Conservation (phyloP, 2,888 invertebrate genomes). For the Furcula furcula region DNA sequence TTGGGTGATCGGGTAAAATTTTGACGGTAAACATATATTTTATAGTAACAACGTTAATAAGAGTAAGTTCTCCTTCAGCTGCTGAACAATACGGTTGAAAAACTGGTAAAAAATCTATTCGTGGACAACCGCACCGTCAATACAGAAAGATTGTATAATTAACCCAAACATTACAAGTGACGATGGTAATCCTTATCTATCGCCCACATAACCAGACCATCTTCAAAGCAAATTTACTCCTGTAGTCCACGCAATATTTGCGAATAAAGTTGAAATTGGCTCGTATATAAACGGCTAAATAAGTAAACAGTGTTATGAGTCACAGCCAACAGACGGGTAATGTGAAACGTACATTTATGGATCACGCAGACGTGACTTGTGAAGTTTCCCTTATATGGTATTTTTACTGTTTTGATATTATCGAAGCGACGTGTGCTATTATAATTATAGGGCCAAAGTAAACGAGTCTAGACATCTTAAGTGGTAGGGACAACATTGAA, state of each 20-base stretch:
- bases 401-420: slow-evolving; percentile 51
- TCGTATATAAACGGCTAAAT: slow-evolving; percentile 17
- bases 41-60: no score
- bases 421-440: slow-evolving; percentile 28
- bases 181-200: slow-evolving; percentile 58
- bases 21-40: no score
- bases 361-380: slow-evolving; percentile 46
- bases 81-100: no score
- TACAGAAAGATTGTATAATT: slow-evolving; percentile 16
- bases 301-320: slow-evolving; percentile 50
- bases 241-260: slow-evolving; percentile 22
- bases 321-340: slow-evolving; percentile 46
- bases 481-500: slow-evolving; percentile 7
- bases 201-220: slow-evolving; percentile 46
- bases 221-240: slow-evolving; percentile 15
- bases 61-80: no score
- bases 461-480: slow-evolving; percentile 2
- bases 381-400: slow-evolving; percentile 54
- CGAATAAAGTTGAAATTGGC: slow-evolving; percentile 37
- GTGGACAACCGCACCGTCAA: no score
- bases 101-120: no score
- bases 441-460: slow-evolving; percentile 11
- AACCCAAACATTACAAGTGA: slow-evolving; percentile 16
- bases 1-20: no score
- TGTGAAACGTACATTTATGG: slow-evolving; percentile 46